Percentiles rank a stretch among this genome's conserved stretches.
These are phyloP conservation scores for Brachirus orientalis DNA, from an alignment of 2,113 vertebrate genomes.

Conservation along the genomic window DNA sequence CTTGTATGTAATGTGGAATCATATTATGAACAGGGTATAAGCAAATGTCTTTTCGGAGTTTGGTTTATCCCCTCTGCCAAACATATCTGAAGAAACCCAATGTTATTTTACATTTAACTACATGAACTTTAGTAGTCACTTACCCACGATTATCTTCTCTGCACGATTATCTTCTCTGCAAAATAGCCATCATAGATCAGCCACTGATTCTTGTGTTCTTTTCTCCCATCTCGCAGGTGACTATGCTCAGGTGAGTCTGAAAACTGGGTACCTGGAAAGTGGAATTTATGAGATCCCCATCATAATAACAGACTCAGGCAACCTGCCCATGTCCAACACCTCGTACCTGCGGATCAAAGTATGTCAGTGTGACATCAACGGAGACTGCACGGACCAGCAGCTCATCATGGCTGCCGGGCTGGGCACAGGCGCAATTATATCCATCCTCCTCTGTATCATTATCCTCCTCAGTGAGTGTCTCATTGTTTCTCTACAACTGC, in stretches of 20 bases:
- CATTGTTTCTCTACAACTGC: conserved; percentile 21
- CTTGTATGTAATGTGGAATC: conserved; percentile 56
- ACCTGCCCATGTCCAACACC: conserved; percentile 92
- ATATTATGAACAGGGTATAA: conserved; percentile 33
- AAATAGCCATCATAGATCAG: conserved; percentile 1
- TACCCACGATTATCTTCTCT: not conserved
- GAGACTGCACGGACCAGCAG: conserved; percentile 94
- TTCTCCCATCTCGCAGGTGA: conserved; percentile 82
- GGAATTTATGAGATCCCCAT: conserved; percentile 95
- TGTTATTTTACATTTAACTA: conserved; percentile 38
- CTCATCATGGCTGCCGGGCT: conserved; percentile 92
- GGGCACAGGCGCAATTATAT: conserved; percentile 95
- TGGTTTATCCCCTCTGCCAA: conserved; percentile 49
- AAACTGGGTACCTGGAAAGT: conserved; percentile 91
- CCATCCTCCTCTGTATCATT: conserved; percentile 97
- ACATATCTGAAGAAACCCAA: conserved; percentile 18
- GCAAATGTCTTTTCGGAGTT: conserved; percentile 43
- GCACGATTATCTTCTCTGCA: conserved; percentile 15
- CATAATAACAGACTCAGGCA: conserved; percentile 96
- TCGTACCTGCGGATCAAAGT: conserved; percentile 95
- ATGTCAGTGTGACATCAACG: conserved; percentile 93
- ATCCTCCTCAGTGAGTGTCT: conserved; percentile 94
- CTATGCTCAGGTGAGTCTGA: conserved; percentile 91
- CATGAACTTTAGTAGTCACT: not conserved
- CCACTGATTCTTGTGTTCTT: conserved; percentile 9